Evolutionary conservation across 1,140 invertebrate species (phyloP), one percentile per base, ranked within the genome.

Genomic region (Antheraea mylitta): DNA sequence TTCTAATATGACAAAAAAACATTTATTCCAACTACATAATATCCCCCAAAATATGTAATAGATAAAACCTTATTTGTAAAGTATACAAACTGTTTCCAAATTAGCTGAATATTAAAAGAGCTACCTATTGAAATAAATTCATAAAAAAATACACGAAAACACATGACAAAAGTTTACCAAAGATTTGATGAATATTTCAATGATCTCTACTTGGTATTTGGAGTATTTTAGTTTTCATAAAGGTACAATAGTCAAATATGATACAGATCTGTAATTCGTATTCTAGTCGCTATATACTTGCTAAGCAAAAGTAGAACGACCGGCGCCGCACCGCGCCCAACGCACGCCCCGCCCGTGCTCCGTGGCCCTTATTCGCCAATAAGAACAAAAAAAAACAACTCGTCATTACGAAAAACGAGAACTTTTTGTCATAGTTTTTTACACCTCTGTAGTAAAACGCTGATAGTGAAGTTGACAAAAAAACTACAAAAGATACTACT

Each of bases 251-350:
- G 6, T n/a, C 6, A 53, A 53, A 53, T 13, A 53, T 53, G 16
- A 0, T 13, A 53, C 6, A 6, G 45, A 16, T 2, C 2, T 53
- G 45, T 53, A 53, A 53, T 53, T 53, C 1, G 45, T 53, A 30
- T 61, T 61, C 60, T 7, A 16, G 16, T 19, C 2, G 8, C 60
- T 10, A 30, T 13, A 18, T 71, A 69, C 30, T 66, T 63, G 59
- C 66, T 69, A 62, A 62, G 61, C 67, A 72, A 73, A 79, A 77
- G 74, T 80, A 67, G 79, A 73, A 71, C 79, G 61, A 58, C 72
- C 74, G 69, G 72, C 77, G 74, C 77, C 77, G 79, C 79, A 73
- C 79, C 79, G 79, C 79, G 76, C 79, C 79, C 79, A 65, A 66
- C 22, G 30, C n/a, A 37, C 18, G 66, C 65, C 61, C 74, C 71